A percentile compares a stretch with the other conserved stretches of the same genome.
Evolutionary conservation across 2,797 vertebrate genomes (phyloP).

Genomic region (Lepilemur septentrionalis): DNA sequence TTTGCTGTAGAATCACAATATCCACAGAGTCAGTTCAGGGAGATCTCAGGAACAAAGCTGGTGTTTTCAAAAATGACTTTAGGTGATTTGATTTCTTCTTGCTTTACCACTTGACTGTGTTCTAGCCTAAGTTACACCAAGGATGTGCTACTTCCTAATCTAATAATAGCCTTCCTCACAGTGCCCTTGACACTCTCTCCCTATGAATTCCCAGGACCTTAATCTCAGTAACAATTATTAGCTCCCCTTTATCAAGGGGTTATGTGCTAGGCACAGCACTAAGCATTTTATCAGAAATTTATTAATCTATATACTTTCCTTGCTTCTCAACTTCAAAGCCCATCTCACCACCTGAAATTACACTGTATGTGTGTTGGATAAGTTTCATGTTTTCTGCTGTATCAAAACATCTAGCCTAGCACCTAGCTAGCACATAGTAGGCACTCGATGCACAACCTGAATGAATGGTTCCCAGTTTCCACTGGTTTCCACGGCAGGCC

Average conservation of each 20-base stretch:
- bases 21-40: background rate
- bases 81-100: background rate
- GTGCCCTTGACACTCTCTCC: background rate
- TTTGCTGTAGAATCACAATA: background rate
- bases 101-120: background rate
- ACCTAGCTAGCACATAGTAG: fast-evolving
- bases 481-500: background rate
- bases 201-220: background rate
- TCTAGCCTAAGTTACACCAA: background rate
- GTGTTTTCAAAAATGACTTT: background rate
- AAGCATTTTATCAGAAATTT: background rate
- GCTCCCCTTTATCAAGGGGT: background rate
- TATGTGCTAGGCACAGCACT: background rate
- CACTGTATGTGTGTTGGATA: too few species aligned
- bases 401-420: background rate
- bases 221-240: background rate
- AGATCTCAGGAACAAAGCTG: background rate
- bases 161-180: background rate
- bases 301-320: background rate
- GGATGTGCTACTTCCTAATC: background rate
- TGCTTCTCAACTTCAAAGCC: background rate
- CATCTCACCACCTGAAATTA: background rate
- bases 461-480: background rate
- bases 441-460: background rate
- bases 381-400: background rate